phyloP scores from a whole-genome alignment of 2,888 invertebrate species.

The Julus scanicus region DNA sequence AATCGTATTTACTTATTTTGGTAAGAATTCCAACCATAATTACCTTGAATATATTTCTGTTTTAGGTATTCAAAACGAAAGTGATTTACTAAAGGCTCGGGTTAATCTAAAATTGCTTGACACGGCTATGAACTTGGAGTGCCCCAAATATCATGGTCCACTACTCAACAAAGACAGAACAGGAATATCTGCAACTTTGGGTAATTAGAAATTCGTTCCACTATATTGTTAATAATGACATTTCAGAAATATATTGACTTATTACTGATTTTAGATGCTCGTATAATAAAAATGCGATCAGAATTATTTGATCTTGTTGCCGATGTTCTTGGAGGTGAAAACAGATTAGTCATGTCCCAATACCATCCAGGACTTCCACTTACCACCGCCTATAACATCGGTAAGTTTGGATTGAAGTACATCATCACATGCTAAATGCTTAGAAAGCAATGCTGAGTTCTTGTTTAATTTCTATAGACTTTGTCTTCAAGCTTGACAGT shows the following conservation, averaged over 20 bases:
- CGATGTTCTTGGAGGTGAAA: constrained; percentile 52
- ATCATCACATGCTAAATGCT: not conserved
- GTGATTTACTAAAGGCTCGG: constrained; percentile 65
- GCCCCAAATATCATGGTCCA: constrained; percentile 72
- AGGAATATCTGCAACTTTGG: constrained; percentile 63
- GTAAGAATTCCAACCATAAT: no score
- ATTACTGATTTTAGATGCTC: constrained; percentile 40
- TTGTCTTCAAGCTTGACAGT: constrained; percentile 51
- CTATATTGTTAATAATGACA: not conserved
- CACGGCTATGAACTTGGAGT: constrained; percentile 74
- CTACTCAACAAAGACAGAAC: constrained; percentile 71
- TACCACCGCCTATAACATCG: not conserved
- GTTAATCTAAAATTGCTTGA: constrained; percentile 74
- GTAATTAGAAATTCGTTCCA: not conserved
- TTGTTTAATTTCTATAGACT: constrained; percentile 52
- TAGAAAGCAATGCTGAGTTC: not conserved
- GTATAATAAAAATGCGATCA: not conserved
- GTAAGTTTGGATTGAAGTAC: not conserved
- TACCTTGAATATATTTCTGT: no score
- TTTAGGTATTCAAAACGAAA: constrained; percentile 56
- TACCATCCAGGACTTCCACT: constrained; percentile 5
- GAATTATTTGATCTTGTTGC: not conserved
- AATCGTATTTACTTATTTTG: no score
- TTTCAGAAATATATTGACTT: constrained; percentile 53
- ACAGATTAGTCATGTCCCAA: constrained; percentile 31